Base-by-base conservation (phyloP, 23 tunicate genomes). In the Diplosoma virens region DNA sequence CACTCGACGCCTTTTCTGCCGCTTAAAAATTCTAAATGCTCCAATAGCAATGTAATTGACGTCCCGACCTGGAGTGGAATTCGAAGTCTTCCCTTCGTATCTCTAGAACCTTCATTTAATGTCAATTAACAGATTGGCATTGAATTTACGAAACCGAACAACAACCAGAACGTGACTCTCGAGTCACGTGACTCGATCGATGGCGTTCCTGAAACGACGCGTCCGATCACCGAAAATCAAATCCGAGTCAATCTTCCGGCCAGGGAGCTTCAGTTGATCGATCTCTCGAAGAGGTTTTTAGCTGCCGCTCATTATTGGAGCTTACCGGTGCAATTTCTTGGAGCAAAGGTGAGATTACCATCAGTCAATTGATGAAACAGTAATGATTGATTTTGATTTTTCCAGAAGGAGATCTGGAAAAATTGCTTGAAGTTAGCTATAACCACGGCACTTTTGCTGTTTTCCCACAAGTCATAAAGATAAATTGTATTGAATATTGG, bases 261-360 rank as follows among this genome's bases (percentile, higher is more conserved):
- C 30, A 74, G 74, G 26, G 91, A 84, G 53, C 81, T 95, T 31
- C 90, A 86, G 41, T 79, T 95, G 53, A 95, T 95, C 48, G 99
- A 95, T 81, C 72, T 95, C 45, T 95, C 99, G 22, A 95, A 95
- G 55, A 52, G 96, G 47, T 95, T 95, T 59, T 59, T 95, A 47
- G 96, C 99, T 30, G 93, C 96, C 26, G 93, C 93, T 16, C 95
- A 95, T 55, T 89, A 95, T 71, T 95, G 96, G 96, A 83, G 89
- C 73, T 59, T 92, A 69, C 97, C 97, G 21, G 97, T 92, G 1
- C 92, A 85, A 48, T 92, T 92, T 79, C 21, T 85, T 22, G 97
- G 97, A 33, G 92, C 84, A 11, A 92, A 92, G 93, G 97, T 92
- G 55, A 32, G 63, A 31, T 25, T 23, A 58, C n/a, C n/a, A n/a